Evolutionary conservation across 2,113 vertebrate species (phyloP), one percentile per base, ranked within the genome.

Genomic region (Alectura lathami): DNA sequence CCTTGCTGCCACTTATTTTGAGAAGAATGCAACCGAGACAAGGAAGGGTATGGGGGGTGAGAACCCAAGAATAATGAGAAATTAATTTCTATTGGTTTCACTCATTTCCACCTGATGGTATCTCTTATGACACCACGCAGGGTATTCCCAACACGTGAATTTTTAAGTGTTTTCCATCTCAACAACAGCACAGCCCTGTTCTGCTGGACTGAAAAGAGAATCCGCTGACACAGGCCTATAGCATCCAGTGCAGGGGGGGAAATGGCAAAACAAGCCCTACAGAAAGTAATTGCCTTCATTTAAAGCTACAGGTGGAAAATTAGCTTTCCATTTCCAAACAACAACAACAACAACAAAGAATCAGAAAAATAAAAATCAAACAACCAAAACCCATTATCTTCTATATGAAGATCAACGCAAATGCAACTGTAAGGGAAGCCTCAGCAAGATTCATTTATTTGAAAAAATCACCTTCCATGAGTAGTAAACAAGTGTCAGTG

Each of bases 401-500:
- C 80, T 54, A 80, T 79, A 64, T 66, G 38, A 79, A 97, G 91
- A 97, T 93, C 53, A 95, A 94, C 76, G 83, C 94, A 97, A 97
- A 96, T 43, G 53, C 63, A 94, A 89, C 79, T 36, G 34, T 20
- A 92, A 91, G 68, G 64, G 59, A 24, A 95, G 57, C 76, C 24
- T 82, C 67, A 96, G 36, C 34, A 86, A 43, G n/a, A 83, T 38
- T 87, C 45, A 83, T 72, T 96, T 89, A 17, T 40, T 72, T 6
- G 2, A 30, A 91, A 93, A 93, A 70, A 43, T 36, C 24, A 79
- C 74, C 64, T 89, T 20, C 4, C 60, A 66, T 82, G 85, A 79
- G 26, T 0, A 83, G 68, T 48, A 86, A 45, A 56, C 54, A 87
- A 86, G 66, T 32, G 73, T 73, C 93, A 91, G 5, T 40, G 60